These are phyloP conservation scores for Apodemus sylvaticus DNA, from an alignment of 2,113 vertebrate species.

Conservation along the genomic window DNA sequence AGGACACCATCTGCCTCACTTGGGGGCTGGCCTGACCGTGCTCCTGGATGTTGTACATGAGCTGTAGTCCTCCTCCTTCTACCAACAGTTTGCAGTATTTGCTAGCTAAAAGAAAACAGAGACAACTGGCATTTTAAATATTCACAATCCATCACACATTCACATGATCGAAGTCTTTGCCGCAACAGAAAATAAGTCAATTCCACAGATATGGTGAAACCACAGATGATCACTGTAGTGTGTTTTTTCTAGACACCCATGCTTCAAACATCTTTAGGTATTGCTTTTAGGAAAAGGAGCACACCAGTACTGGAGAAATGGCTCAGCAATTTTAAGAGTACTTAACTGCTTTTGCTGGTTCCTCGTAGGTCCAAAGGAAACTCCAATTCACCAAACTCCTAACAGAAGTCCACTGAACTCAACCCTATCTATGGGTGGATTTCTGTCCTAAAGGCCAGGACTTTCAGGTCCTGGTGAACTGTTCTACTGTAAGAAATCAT, in stretches of 20 bases:
- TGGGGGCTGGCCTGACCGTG: slow-evolving; percentile 86
- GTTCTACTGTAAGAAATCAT: neutral
- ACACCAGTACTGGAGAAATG: neutral
- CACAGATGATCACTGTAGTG: slow-evolving; percentile 6
- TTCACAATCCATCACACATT: neutral
- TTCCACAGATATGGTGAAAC: slow-evolving; percentile 12
- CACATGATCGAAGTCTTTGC: neutral
- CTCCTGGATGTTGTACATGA: slow-evolving; percentile 86
- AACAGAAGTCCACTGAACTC: neutral
- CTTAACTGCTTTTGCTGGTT: neutral
- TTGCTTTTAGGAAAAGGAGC: neutral
- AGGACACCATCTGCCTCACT: slow-evolving; percentile 84
- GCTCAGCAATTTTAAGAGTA: neutral
- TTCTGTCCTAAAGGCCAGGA: neutral
- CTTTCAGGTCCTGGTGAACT: neutral
- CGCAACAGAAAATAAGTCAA: slow-evolving; percentile 30
- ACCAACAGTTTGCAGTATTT: slow-evolving; percentile 94
- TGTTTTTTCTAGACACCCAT: neutral
- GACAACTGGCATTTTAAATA: slow-evolving; percentile 34
- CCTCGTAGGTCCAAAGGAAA: neutral
- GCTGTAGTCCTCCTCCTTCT: slow-evolving; percentile 90
- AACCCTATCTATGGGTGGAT: too few relatives aligned
- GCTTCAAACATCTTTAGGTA: slow-evolving; percentile 23
- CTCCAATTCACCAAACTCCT: neutral
- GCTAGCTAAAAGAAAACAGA: slow-evolving; percentile 83